Evolutionary conservation across 1,140 invertebrate genomes (phyloP), one percentile per base, ranked within the genome.

Genomic region (Stratiolaelaps scimitus): DNA sequence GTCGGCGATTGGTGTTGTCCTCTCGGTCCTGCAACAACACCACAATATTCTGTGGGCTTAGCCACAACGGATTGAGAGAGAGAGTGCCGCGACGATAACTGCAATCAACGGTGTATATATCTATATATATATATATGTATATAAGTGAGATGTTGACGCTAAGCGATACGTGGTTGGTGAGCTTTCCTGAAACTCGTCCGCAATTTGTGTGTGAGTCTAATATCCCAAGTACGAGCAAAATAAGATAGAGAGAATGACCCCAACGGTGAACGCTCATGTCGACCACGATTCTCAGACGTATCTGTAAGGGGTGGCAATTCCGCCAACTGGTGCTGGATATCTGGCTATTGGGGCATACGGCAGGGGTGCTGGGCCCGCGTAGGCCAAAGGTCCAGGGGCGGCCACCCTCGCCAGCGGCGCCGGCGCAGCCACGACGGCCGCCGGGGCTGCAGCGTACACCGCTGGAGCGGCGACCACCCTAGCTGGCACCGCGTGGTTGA

Each of bases 401-500:
- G 34, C 4, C 10, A 40, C 34, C 34, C 10, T 40, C 5, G 34
- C 34, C 4, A 40, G 34, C 34, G 34, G 34, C 10, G 34, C 34
- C 4, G 34, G 10, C 5, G 34, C 34, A 6, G 34, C 34, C 10
- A 40, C 4, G 10, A 40, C 5, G 10, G 34, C 5, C 10, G 34
- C 10, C 34, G 34, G 10, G 5, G 10, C 34, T 10, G 34, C 34
- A 40, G 53, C 53, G 20, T 60, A 60, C 2, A 60, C 23, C 6
- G 53, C 23, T 26, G 53, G 53, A 10, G 34, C 34, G 4, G 34
- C 5, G 17, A 60, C 15, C 26, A 29, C 26, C 13, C 26, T 23
- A 17, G 53, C n/a, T 29, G 53, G 53, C 53, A 60, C 53, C 20
- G 53, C 53, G 23, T 60, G 53, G 34, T 60, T 60, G 26, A 60